These are phyloP conservation scores for Heliconius hewitsoni DNA, from an alignment of 1,140 invertebrate genomes.

Conservation along the genomic window DNA sequence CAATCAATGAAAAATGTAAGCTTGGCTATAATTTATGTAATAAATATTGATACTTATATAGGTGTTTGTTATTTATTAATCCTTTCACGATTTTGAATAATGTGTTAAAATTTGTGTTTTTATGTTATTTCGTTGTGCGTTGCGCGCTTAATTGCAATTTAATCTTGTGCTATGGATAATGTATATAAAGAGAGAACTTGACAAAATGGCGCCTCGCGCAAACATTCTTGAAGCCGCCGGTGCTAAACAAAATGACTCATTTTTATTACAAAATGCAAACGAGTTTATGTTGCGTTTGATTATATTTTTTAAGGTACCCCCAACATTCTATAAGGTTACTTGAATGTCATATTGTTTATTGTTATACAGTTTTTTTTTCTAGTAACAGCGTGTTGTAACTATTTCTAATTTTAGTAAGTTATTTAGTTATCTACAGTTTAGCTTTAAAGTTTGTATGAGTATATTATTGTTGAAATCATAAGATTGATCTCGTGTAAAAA, in stretches of 20 bases:
- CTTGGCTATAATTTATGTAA: conserved; percentile 81
- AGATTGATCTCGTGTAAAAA: background rate
- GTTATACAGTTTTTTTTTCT: background rate
- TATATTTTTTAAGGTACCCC: conserved; percentile 1
- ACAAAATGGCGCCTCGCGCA: conserved; percentile 2
- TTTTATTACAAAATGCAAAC: conserved; percentile 15
- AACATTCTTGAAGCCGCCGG: background rate
- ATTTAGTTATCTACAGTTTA: background rate
- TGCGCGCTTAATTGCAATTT: background rate
- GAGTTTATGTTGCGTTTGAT: conserved; percentile 11
- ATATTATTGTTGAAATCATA: background rate
- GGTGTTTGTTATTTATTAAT: conserved; percentile 44
- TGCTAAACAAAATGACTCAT: conserved; percentile 8
- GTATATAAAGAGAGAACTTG: background rate
- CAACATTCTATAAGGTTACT: conserved; percentile 8
- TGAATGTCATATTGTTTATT: conserved; percentile 4
- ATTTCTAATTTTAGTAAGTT: background rate
- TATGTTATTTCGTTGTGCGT: background rate
- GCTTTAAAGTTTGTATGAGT: background rate
- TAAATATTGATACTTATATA: conserved; percentile 77
- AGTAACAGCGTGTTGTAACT: background rate
- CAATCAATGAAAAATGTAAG: conserved; percentile 72
- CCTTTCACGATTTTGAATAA: background rate
- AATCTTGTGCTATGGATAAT: background rate
- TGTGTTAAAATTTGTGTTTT: background rate